Conservation (phyloP, 2,113 vertebrate species). For the Anguilla japonica region DNA sequence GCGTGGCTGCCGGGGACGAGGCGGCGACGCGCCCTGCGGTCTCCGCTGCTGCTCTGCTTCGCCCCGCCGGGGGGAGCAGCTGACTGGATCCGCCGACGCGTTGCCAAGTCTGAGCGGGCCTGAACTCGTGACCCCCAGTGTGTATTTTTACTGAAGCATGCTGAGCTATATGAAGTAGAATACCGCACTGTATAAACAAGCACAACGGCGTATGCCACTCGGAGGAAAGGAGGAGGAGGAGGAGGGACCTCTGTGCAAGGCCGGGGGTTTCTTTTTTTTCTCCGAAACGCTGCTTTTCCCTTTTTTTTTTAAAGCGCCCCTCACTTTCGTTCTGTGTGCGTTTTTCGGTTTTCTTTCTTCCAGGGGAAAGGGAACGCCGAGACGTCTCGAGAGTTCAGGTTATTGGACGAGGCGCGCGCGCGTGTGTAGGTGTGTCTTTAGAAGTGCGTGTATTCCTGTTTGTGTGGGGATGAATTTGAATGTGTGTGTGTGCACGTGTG, state of each 20-base stretch:
- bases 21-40: not conserved
- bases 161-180: slow-evolving; percentile 48
- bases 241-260: slow-evolving; percentile 53
- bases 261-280: not conserved
- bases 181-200: slow-evolving; percentile 59
- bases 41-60: slow-evolving; percentile 19
- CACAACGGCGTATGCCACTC: slow-evolving; percentile 50
- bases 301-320: not conserved
- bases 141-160: slow-evolving; percentile 60
- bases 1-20: not conserved
- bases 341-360: slow-evolving; percentile 49
- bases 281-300: slow-evolving; percentile 21
- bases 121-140: slow-evolving; percentile 66
- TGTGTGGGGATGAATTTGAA: slow-evolving; percentile 18
- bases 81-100: slow-evolving; percentile 62
- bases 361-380: slow-evolving; percentile 43
- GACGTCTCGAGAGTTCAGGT: not conserved
- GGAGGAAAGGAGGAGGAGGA: slow-evolving; percentile 49
- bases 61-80: slow-evolving; percentile 41
- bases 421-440: slow-evolving; percentile 23
- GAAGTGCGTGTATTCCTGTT: not conserved
- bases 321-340: slow-evolving; percentile 53
- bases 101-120: slow-evolving; percentile 54
- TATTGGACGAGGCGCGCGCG: slow-evolving; percentile 47
- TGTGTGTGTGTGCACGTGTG: slow-evolving; percentile 14